phyloP scores from a whole-genome alignment of 37 sponge, comb jelly and placozoan species.

The Theonella swinhoei region DNA sequence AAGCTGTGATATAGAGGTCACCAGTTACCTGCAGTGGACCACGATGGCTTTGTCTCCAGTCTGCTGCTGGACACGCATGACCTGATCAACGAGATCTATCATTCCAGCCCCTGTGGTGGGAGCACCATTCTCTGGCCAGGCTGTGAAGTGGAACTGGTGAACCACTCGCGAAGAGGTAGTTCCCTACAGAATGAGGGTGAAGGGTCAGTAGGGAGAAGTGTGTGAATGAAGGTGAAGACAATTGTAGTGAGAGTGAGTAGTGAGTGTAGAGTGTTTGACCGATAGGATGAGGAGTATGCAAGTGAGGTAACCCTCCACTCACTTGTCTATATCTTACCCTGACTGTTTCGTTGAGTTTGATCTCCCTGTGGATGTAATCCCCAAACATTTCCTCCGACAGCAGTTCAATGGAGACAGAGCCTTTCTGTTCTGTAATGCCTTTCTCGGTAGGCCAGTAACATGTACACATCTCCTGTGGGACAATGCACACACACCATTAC shows the following conservation, averaged over 20 bases:
- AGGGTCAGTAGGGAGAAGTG: background rate
- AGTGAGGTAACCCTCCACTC: background rate
- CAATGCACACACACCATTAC: too few relatives aligned
- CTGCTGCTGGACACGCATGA: slow-evolving; percentile 64
- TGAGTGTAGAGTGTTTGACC: background rate
- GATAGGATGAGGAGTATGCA: background rate
- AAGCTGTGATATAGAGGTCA: too few relatives aligned
- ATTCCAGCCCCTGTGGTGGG: slow-evolving; percentile 67
- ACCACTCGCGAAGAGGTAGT: slow-evolving; percentile 40
- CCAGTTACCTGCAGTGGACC: slow-evolving; percentile 93
- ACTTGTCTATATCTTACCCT: background rate
- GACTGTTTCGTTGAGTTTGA: slow-evolving; percentile 73
- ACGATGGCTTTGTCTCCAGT: slow-evolving; percentile 86
- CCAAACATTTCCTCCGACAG: slow-evolving; percentile 16
- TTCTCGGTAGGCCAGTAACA: slow-evolving; percentile 74
- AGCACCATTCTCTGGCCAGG: slow-evolving; percentile 85
- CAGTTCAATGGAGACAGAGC: slow-evolving; percentile 16
- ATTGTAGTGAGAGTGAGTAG: background rate
- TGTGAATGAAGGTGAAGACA: background rate
- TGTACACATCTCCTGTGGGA: slow-evolving; percentile 71
- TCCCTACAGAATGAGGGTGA: slow-evolving; percentile 1
- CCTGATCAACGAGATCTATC: slow-evolving; percentile 85
- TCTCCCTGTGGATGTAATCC: slow-evolving; percentile 61
- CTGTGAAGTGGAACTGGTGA: slow-evolving; percentile 78
- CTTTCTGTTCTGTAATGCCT: slow-evolving; percentile 13